Conservation (phyloP, 2,888 invertebrate genomes). For the Pemphredon lugubris region DNA sequence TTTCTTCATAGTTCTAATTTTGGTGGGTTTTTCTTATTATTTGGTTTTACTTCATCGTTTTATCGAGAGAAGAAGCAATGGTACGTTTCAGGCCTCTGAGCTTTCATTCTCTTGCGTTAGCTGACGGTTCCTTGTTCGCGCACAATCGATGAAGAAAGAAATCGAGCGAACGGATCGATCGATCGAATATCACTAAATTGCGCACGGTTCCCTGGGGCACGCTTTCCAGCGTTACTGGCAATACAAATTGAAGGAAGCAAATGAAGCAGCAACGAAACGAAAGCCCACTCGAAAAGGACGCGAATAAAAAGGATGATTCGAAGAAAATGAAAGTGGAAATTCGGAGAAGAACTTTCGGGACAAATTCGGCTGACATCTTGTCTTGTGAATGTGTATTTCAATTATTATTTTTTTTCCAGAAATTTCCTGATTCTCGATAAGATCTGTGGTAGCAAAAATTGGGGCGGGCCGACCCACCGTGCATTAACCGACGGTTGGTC, state of each 20-base stretch:
- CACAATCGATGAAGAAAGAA: slow-evolving; percentile 5
- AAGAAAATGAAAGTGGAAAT: slow-evolving; percentile 7
- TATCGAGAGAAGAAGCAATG: slow-evolving; percentile 49
- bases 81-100: slow-evolving; percentile 13
- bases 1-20: background rate
- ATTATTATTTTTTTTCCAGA: slow-evolving; percentile 59
- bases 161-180: slow-evolving; percentile 8
- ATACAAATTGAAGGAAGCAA: slow-evolving; percentile 7
- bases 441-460: slow-evolving; percentile 78
- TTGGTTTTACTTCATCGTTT: slow-evolving; percentile 18
- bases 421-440: slow-evolving; percentile 73
- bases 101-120: slow-evolving; percentile 5
- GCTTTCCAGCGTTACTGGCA: background rate
- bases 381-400: slow-evolving; percentile 50
- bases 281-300: slow-evolving; percentile 6
- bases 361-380: slow-evolving; percentile 46
- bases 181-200: slow-evolving; percentile 3
- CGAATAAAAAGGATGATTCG: slow-evolving; percentile 16
- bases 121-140: slow-evolving; percentile 4
- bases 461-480: slow-evolving; percentile 64
- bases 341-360: slow-evolving; percentile 28
- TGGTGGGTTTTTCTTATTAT: background rate
- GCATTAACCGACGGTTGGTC: slow-evolving; percentile 45
- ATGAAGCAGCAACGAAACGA: slow-evolving; percentile 1
- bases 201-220: slow-evolving; percentile 17